Percentiles rank a stretch among this genome's conserved stretches.
These are phyloP conservation scores for Tuberolachnus salignus DNA, from an alignment of 2,888 invertebrate genomes.

Conservation along the genomic window DNA sequence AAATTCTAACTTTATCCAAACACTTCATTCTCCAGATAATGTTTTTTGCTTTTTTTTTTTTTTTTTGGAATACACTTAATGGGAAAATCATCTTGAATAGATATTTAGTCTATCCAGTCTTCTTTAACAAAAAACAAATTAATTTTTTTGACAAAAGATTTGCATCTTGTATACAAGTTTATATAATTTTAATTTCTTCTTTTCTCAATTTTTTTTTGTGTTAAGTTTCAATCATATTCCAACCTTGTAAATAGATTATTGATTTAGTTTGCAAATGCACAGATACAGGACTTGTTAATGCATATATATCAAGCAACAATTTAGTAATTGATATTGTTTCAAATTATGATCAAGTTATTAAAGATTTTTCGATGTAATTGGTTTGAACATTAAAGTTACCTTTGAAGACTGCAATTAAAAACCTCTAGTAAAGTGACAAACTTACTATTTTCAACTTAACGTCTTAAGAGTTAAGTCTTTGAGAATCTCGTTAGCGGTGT, in stretches of 20 bases:
- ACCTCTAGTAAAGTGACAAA: conserved; percentile 13
- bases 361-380: neutral
- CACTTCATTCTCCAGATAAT: conserved; percentile 6
- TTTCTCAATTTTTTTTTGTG: conserved; percentile 1
- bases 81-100: conserved; percentile 19
- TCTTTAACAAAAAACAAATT: neutral
- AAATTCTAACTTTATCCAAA: neutral
- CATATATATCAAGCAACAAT: neutral
- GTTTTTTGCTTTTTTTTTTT: neutral
- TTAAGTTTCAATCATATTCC: conserved; percentile 16
- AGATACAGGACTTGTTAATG: neutral
- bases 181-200: neutral
- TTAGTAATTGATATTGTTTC: neutral
- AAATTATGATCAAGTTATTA: neutral
- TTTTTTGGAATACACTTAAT: too few species aligned
- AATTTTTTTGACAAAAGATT: neutral
- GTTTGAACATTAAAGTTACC: neutral
- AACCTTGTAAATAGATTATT: neutral
- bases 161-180: neutral
- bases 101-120: neutral
- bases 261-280: conserved; percentile 6
- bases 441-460: neutral
- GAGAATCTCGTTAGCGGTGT: too few species aligned
- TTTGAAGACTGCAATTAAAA: neutral
- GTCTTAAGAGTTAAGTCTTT: too few species aligned